Percentiles rank a stretch among this genome's conserved stretches.
These are phyloP conservation scores for Brachirus orientalis DNA, from an alignment of 2,113 vertebrate genomes.

Conservation along the genomic window DNA sequence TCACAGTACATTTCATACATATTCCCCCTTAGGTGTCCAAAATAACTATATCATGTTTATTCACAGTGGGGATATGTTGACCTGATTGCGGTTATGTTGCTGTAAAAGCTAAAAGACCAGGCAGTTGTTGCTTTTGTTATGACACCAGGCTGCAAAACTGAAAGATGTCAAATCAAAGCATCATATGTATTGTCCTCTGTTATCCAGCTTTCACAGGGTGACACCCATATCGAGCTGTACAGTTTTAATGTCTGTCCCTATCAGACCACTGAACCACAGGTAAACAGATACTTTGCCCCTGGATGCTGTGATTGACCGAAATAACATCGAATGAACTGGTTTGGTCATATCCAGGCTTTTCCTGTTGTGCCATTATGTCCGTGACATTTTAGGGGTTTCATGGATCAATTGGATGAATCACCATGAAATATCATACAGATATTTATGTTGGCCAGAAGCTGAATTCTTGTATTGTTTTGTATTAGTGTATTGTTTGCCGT, in stretches of 20 bases:
- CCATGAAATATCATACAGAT: no score
- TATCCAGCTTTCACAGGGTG: constrained; percentile 1
- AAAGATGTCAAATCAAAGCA: constrained; percentile 19
- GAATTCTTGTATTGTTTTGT: no score
- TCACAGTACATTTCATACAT: no score
- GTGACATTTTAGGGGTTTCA: no score
- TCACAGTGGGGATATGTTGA: constrained; percentile 4
- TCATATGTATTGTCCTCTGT: neutral
- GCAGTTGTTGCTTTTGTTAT: neutral
- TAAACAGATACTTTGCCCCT: neutral
- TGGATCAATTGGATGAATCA: no score
- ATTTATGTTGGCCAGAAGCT: no score
- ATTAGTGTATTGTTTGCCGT: no score
- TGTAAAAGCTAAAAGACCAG: neutral
- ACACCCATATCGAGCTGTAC: neutral
- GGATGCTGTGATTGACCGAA: neutral
- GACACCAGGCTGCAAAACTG: constrained; percentile 4
- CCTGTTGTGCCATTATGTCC: no score
- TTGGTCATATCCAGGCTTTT: no score
- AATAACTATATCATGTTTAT: neutral
- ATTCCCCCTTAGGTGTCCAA: no score
- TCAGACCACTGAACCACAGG: neutral
- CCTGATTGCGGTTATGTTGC: constrained; percentile 6
- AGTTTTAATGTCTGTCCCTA: constrained; percentile 8
- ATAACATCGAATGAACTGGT: no score